phyloP scores from a whole-genome alignment of 2,113 vertebrate species.

The Montifringilla adamsi region DNA sequence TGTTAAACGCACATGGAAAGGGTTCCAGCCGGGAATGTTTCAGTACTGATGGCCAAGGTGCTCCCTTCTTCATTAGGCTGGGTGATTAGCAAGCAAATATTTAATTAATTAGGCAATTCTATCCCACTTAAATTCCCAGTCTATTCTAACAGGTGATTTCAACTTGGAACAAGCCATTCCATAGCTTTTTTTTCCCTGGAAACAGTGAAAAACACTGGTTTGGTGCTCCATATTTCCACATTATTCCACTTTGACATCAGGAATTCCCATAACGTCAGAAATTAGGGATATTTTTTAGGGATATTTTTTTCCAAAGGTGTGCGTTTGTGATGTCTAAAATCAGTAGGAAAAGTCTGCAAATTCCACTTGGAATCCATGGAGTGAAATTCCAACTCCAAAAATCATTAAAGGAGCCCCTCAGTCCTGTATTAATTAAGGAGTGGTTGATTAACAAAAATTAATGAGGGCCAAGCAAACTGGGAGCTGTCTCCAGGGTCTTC shows the following conservation, averaged over 20 bases:
- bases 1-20: background rate
- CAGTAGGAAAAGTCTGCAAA: background rate
- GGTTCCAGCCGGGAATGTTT: rapidly evolving
- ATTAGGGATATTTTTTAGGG: background rate
- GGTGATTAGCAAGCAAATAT: background rate
- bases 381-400: background rate
- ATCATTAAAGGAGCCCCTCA: background rate
- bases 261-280: background rate
- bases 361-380: background rate
- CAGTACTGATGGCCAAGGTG: background rate
- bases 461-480: background rate
- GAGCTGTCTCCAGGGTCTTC: background rate
- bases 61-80: rapidly evolving
- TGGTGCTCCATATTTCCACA: background rate
- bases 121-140: background rate
- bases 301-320: background rate
- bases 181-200: background rate
- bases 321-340: background rate
- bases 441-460: background rate
- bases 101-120: background rate
- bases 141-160: background rate
- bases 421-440: background rate
- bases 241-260: background rate
- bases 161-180: background rate
- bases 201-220: background rate